Percentiles rank a stretch among this genome's conserved stretches.
Evolutionary conservation across 1,140 invertebrate genomes (phyloP).

Genomic region (Drosophila setifemur): DNA sequence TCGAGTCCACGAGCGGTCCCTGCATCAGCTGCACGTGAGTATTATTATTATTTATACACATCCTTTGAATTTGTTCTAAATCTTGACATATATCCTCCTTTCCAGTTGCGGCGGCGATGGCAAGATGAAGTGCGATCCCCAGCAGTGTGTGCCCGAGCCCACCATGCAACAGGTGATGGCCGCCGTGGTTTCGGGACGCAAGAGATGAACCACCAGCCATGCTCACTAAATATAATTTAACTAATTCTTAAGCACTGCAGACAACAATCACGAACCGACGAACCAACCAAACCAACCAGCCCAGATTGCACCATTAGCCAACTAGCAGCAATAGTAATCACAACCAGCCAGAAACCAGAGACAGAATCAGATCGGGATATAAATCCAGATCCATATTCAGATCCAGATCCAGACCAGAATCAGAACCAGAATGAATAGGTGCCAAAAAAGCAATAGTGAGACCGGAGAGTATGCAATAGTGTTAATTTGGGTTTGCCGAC

Average conservation of each 20-base stretch:
- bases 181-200: constrained; percentile 87
- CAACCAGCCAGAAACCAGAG: constrained; percentile 1
- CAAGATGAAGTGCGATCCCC: constrained; percentile 96
- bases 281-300: constrained; percentile 45
- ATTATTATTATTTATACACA: background rate
- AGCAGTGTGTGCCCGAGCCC: constrained; percentile 92
- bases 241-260: constrained; percentile 80
- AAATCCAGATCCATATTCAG: background rate
- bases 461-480: constrained; percentile 31
- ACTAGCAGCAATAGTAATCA: constrained; percentile 50
- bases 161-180: constrained; percentile 94
- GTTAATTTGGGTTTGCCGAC: constrained; percentile 47
- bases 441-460: constrained; percentile 51
- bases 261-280: constrained; percentile 71
- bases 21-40: constrained; percentile 96
- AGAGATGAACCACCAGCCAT: constrained; percentile 85
- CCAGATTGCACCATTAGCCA: constrained; percentile 57
- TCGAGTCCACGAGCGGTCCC: constrained; percentile 92
- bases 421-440: constrained; percentile 37
- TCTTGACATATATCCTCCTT: too few species aligned
- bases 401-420: constrained; percentile 15
- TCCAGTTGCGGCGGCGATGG: constrained; percentile 92
- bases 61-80: too few species aligned
- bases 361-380: constrained; percentile 35
- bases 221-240: constrained; percentile 82